These are phyloP conservation scores for Bolinopsis microptera DNA, from an alignment of 37 sponge, comb jelly and placozoan genomes.

Conservation along the genomic window DNA sequence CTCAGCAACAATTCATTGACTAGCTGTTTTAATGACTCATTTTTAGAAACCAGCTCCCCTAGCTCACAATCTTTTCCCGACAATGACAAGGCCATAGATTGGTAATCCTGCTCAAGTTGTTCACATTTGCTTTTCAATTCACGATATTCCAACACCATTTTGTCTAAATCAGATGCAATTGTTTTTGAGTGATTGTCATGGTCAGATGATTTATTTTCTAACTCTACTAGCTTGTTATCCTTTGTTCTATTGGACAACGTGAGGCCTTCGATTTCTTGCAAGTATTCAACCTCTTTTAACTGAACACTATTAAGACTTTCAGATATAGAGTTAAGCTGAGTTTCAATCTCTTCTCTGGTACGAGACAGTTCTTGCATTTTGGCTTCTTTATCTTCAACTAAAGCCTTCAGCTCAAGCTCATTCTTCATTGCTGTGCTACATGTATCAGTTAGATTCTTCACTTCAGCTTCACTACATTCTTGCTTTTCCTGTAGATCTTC, in stretches of 20 bases:
- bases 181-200: background rate
- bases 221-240: background rate
- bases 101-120: background rate
- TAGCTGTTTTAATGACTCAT: background rate
- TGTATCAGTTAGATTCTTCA: background rate
- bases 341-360: background rate
- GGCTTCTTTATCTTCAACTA: slow-evolving; percentile 34
- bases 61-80: background rate
- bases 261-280: background rate
- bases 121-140: background rate
- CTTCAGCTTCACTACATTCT: slow-evolving; percentile 9
- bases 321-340: background rate
- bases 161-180: background rate
- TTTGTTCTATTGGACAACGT: background rate
- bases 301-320: background rate
- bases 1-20: background rate
- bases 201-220: background rate
- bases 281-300: background rate
- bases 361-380: background rate
- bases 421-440: background rate
- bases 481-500: slow-evolving; percentile 42
- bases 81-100: background rate
- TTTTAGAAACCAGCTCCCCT: background rate
- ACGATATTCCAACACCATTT: background rate
- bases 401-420: background rate